Conservation (phyloP, 2,113 vertebrate species). For the Trichomycterus rosablanca region DNA sequence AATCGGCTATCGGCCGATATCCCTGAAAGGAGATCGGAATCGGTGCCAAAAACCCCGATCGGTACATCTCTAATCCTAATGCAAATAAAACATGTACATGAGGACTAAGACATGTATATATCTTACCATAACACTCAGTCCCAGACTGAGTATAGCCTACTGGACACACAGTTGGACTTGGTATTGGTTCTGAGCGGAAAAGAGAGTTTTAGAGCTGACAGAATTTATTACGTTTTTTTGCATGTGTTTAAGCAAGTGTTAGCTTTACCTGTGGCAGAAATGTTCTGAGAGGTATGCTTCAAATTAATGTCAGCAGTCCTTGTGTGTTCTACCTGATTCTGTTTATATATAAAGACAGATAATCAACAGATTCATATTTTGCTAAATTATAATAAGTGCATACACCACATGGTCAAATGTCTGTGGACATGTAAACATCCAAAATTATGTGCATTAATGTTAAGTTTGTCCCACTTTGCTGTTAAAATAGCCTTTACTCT, state of each 20-base stretch:
- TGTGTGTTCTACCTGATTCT: slow-evolving; percentile 33
- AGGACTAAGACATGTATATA: not conserved
- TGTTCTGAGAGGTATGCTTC: slow-evolving; percentile 21
- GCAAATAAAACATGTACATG: not conserved
- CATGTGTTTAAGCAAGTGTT: not conserved
- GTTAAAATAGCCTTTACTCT: too few species aligned
- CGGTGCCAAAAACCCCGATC: too few species aligned
- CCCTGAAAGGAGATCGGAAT: too few species aligned
- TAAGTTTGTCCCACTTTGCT: too few species aligned
- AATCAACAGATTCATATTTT: not conserved
- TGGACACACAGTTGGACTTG: slow-evolving; percentile 41
- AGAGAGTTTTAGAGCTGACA: not conserved
- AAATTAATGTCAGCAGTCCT: slow-evolving; percentile 48
- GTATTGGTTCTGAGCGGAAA: not conserved
- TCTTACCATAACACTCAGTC: slow-evolving; percentile 54
- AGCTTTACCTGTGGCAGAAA: slow-evolving; percentile 47
- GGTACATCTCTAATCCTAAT: too few species aligned
- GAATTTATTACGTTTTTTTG: not conserved
- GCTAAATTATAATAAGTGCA: not conserved
- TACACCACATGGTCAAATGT: too few species aligned
- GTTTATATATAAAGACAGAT: slow-evolving; percentile 18
- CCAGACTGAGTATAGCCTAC: slow-evolving; percentile 48
- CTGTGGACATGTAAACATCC: too few species aligned
- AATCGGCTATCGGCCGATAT: too few species aligned
- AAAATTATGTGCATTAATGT: too few species aligned